phyloP scores from a whole-genome alignment of 2,888 invertebrate genomes.

The Aelia acuminata region DNA sequence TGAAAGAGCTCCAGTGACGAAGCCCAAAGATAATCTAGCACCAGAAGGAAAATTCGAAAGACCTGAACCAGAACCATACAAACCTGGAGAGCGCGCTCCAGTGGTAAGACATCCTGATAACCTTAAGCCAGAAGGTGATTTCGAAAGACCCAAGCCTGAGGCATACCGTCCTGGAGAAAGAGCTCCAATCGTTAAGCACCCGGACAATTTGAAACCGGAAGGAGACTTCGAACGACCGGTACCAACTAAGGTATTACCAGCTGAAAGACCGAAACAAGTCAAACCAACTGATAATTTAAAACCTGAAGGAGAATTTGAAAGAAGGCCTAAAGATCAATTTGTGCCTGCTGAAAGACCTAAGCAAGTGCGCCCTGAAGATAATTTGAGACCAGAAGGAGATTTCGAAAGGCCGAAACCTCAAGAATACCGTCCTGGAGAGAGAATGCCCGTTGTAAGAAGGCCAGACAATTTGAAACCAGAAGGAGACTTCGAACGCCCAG shows the following conservation, averaged over 20 bases:
- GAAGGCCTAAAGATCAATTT: conserved; percentile 69
- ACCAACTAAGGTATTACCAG: conserved; percentile 69
- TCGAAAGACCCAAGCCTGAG: conserved; percentile 70
- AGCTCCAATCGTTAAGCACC: conserved; percentile 71
- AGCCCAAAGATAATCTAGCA: conserved; percentile 69
- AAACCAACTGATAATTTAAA: conserved; percentile 71
- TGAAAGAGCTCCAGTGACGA: conserved; percentile 66
- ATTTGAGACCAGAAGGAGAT: conserved; percentile 72
- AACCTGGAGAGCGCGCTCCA: conserved; percentile 74
- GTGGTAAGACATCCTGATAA: conserved; percentile 69
- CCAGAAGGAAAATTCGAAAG: conserved; percentile 75
- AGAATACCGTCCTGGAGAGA: conserved; percentile 73
- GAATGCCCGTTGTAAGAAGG: conserved; percentile 70
- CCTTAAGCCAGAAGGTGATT: conserved; percentile 74
- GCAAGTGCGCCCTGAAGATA: conserved; percentile 70
- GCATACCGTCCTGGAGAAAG: conserved; percentile 71
- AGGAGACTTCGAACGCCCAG: conserved; percentile 70
- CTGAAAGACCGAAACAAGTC: conserved; percentile 69
- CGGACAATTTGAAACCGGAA: conserved; percentile 74
- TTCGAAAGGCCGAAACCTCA: conserved; percentile 70
- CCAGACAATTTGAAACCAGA: conserved; percentile 74
- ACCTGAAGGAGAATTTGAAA: conserved; percentile 73
- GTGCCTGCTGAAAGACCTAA: conserved; percentile 70
- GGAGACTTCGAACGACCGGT: conserved; percentile 67
- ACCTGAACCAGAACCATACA: conserved; percentile 65